Evolutionary conservation across 2,888 invertebrate species (phyloP).

Genomic region (Protonemura montana): DNA sequence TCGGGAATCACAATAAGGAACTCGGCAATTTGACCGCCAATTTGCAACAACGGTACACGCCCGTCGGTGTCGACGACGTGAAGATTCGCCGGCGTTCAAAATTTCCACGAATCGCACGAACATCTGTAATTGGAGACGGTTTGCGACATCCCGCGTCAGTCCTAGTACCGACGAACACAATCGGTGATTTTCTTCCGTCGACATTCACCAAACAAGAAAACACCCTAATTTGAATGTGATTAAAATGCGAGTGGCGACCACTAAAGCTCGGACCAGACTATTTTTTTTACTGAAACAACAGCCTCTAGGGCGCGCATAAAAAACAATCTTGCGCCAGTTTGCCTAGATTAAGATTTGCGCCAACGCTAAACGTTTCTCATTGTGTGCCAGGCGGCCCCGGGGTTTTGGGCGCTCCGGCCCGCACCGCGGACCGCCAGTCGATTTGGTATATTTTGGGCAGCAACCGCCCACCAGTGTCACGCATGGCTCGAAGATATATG

Average conservation of each 20-base stretch:
- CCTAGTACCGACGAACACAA: background rate
- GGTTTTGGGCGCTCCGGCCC: background rate
- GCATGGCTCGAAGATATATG: constrained; percentile 34
- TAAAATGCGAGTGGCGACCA: background rate
- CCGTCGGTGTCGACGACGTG: background rate
- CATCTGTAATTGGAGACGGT: background rate
- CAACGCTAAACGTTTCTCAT: background rate
- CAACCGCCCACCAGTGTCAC: constrained; percentile 30
- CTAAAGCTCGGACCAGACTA: background rate
- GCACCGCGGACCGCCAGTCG: too few relatives aligned
- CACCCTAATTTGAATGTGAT: background rate
- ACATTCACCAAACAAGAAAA: background rate
- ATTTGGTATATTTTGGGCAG: constrained; percentile 16
- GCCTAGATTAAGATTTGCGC: background rate
- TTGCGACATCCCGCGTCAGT: background rate
- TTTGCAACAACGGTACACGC: background rate
- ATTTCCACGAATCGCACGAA: background rate
- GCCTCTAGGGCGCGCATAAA: background rate
- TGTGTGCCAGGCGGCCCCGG: background rate
- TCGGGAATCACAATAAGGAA: background rate
- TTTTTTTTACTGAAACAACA: background rate
- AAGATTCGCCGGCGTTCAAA: background rate
- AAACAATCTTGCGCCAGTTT: background rate
- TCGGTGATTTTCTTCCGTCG: background rate
- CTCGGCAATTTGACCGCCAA: background rate